These are phyloP conservation scores for Taenioides sp. DNA, from an alignment of 2,797 vertebrate species.

Conservation along the genomic window DNA sequence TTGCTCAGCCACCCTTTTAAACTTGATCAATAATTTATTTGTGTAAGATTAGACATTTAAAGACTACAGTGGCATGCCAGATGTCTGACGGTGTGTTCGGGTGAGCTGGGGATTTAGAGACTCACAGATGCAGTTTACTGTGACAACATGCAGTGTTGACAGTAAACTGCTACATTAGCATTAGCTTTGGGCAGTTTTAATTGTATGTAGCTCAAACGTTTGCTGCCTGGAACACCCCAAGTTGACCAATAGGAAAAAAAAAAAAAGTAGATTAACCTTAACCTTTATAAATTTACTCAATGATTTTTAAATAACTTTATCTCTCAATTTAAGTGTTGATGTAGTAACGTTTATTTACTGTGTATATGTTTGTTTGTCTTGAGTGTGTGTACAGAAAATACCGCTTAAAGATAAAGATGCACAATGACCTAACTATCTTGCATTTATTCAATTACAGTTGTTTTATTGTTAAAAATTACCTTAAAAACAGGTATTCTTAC, in stretches of 20 bases:
- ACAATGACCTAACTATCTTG: too few relatives aligned
- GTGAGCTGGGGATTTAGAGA: constrained; percentile 1
- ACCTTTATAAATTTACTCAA: not conserved
- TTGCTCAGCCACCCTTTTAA: not conserved
- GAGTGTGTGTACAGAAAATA: too few relatives aligned
- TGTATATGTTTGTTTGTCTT: too few relatives aligned
- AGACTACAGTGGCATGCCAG: not conserved
- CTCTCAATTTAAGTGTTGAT: too few relatives aligned
- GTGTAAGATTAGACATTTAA: constrained; percentile 12
- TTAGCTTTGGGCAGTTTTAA: not conserved
- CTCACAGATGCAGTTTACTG: constrained; percentile 28
- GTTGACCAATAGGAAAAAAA: not conserved
- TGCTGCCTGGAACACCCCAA: constrained; percentile 1
- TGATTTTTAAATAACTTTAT: not conserved
- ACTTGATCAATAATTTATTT: not conserved
- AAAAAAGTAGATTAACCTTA: not conserved
- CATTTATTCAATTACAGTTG: too few relatives aligned
- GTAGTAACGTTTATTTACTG: too few relatives aligned
- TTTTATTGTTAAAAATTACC: too few relatives aligned
- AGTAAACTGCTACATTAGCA: constrained; percentile 25
- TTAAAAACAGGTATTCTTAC: too few relatives aligned
- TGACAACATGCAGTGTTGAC: constrained; percentile 21
- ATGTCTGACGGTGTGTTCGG: constrained; percentile 19
- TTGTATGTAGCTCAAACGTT: not conserved
- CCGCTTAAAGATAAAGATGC: too few relatives aligned